These are phyloP conservation scores for Carapus acus DNA, from an alignment of 2,797 vertebrate genomes.

Conservation along the genomic window DNA sequence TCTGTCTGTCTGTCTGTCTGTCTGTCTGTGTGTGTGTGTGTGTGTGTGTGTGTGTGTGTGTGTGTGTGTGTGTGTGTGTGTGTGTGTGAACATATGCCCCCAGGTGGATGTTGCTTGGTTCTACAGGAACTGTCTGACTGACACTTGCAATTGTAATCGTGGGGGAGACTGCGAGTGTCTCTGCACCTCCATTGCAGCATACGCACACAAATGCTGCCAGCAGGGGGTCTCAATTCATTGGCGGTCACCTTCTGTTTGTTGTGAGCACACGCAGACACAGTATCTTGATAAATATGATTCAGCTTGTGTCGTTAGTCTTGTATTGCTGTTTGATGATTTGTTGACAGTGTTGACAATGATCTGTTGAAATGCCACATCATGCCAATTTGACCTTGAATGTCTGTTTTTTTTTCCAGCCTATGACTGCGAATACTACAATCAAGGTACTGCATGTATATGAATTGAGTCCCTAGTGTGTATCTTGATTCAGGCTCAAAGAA, in stretches of 20 bases:
- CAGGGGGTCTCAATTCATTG: slow-evolving; percentile 86
- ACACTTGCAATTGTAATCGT: slow-evolving; percentile 96
- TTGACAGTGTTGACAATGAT: too few species aligned
- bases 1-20: slow-evolving; percentile 24
- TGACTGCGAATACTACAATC: slow-evolving; percentile 97
- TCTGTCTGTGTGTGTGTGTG: slow-evolving; percentile 19
- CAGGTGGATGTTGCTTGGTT: slow-evolving; percentile 98
- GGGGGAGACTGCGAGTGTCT: slow-evolving; percentile 95
- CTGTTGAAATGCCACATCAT: slow-evolving; percentile 10
- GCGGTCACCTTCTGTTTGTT: slow-evolving; percentile 85
- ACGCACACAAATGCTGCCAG: slow-evolving; percentile 96
- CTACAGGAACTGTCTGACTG: slow-evolving; percentile 95
- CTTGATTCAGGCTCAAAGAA: too few species aligned
- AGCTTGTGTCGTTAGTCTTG: neutral
- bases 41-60: slow-evolving; percentile 16
- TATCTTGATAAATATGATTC: slow-evolving; percentile 10
- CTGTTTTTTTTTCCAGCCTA: slow-evolving; percentile 79
- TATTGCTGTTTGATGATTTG: too few species aligned
- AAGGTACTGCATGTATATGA: too few species aligned
- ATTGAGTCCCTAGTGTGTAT: neutral
- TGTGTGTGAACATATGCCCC: slow-evolving; percentile 27
- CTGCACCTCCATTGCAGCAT: slow-evolving; percentile 91
- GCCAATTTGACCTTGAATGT: slow-evolving; percentile 17
- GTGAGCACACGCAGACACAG: slow-evolving; percentile 70
- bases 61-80: slow-evolving; percentile 26